A percentile compares a stretch with the other conserved stretches of the same genome.
Evolutionary conservation across 1,140 invertebrate genomes (phyloP).

Genomic region (Tetranychus urticae): DNA sequence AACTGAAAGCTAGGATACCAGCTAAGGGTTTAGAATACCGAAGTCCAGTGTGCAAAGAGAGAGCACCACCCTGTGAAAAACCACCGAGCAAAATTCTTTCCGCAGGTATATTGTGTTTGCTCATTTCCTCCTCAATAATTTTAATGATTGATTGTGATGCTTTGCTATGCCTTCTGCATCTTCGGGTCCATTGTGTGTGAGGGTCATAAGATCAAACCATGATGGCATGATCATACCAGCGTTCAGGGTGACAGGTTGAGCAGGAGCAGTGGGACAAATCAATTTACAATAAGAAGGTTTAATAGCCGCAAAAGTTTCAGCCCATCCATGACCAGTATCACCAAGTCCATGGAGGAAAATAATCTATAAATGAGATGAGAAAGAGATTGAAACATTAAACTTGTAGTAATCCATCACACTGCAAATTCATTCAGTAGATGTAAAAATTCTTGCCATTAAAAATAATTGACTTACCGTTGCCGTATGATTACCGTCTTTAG

Average conservation of each 20-base stretch:
- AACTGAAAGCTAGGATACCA: slow-evolving; percentile 52
- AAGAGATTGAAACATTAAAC: not conserved
- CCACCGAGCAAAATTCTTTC: slow-evolving; percentile 30
- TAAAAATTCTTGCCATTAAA: not conserved
- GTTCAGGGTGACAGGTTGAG: slow-evolving; percentile 61
- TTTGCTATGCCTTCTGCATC: slow-evolving; percentile 62
- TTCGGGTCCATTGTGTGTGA: slow-evolving; percentile 58
- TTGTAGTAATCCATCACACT: not conserved
- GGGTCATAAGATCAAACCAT: slow-evolving; percentile 70
- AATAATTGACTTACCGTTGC: not conserved
- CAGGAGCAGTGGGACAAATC: slow-evolving; percentile 35
- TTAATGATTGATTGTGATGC: slow-evolving; percentile 49
- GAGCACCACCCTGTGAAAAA: slow-evolving; percentile 26
- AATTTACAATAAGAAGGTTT: slow-evolving; percentile 63
- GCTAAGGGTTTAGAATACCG: slow-evolving; percentile 54
- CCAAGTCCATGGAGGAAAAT: slow-evolving; percentile 34
- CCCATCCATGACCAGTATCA: slow-evolving; percentile 60
- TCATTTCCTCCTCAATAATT: slow-evolving; percentile 53
- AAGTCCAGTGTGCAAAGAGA: slow-evolving; percentile 51
- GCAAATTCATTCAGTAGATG: too few species aligned
- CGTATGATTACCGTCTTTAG: not conserved
- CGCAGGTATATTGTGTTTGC: slow-evolving; percentile 45
- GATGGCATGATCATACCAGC: slow-evolving; percentile 79
- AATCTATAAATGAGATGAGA: slow-evolving; percentile 17
- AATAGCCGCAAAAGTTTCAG: slow-evolving; percentile 48